phyloP scores from a whole-genome alignment of 2,888 invertebrate species.

The Oeneis ivallda region DNA sequence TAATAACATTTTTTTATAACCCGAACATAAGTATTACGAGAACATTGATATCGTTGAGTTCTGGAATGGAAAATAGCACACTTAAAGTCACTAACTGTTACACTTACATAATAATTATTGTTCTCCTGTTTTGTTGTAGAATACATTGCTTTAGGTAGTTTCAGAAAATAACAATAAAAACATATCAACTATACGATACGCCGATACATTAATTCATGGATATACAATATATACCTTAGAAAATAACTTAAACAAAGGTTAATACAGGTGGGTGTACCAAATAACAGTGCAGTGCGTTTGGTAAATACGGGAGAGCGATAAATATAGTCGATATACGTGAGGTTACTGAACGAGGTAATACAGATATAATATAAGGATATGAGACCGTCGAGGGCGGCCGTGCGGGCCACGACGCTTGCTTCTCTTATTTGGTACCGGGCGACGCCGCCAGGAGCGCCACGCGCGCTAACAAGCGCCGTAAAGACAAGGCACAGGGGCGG shows the following conservation, averaged over 20 bases:
- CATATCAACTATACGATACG: conserved; percentile 75
- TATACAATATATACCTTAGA: conserved; percentile 53
- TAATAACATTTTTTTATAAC: conserved; percentile 80
- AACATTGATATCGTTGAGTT: conserved; percentile 81
- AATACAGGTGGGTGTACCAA: conserved; percentile 71
- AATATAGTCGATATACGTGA: conserved; percentile 69
- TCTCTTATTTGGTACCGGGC: conserved; percentile 75
- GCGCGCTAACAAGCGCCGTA: conserved; percentile 32
- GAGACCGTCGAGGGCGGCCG: conserved; percentile 46
- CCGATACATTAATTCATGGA: conserved; percentile 67
- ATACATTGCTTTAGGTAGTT: conserved; percentile 79
- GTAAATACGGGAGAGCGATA: conserved; percentile 72
- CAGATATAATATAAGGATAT: conserved; percentile 54
- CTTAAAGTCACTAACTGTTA: conserved; percentile 82
- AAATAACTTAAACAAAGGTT: conserved; percentile 67
- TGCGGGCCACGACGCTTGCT: conserved; percentile 38
- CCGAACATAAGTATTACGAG: conserved; percentile 79
- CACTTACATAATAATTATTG: conserved; percentile 82
- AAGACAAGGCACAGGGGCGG: conserved; percentile 37
- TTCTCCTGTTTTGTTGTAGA: conserved; percentile 81
- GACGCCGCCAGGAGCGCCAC: conserved; percentile 27
- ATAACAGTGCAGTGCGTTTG: conserved; percentile 76
- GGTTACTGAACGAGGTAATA: conserved; percentile 77
- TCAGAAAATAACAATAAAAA: conserved; percentile 80
- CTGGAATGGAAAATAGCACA: conserved; percentile 82